Percentiles rank a stretch among this genome's conserved stretches.
phyloP scores from a whole-genome alignment of 2,888 invertebrate species.

The Dynastes grantii region DNA sequence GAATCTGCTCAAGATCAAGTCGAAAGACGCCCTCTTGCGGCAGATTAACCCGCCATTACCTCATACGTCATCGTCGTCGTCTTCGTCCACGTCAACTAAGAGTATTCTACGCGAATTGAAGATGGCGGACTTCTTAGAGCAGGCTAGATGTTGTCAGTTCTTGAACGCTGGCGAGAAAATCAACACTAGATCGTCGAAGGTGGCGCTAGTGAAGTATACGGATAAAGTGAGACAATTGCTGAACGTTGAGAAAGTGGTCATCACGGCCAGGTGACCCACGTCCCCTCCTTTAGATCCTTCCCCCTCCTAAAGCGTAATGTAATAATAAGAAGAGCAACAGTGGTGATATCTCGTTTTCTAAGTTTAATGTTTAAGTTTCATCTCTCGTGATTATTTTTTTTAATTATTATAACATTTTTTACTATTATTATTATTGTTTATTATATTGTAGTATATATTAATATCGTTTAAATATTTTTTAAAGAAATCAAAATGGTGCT shows the following conservation, averaged over 20 bases:
- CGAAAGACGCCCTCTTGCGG: conserved; percentile 84
- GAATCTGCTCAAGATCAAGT: conserved; percentile 84
- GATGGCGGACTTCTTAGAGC: conserved; percentile 85
- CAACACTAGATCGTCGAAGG: conserved; percentile 86
- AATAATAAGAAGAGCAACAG: conserved; percentile 42
- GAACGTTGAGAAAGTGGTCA: conserved; percentile 84
- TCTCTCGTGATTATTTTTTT: conserved; percentile 51
- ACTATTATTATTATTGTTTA: conserved; percentile 38
- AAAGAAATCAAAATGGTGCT: conserved; percentile 36
- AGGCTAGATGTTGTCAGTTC: conserved; percentile 86
- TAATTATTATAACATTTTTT: conserved; percentile 49
- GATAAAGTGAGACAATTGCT: conserved; percentile 87
- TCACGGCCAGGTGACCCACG: conserved; percentile 74
- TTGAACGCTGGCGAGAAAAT: conserved; percentile 85
- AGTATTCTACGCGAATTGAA: conserved; percentile 79
- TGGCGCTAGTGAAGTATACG: conserved; percentile 87
- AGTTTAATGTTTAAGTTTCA: conserved; percentile 45
- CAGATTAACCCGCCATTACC: conserved; percentile 79
- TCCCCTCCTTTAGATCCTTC: conserved; percentile 1
- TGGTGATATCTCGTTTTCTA: conserved; percentile 51
- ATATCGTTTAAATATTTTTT: conserved; percentile 33
- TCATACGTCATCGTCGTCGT: conserved; percentile 55
- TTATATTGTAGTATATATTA: conserved; percentile 23
- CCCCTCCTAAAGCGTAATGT: conserved; percentile 2
- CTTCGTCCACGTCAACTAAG: conserved; percentile 51